A percentile compares a stretch with the other conserved stretches of the same genome.
Evolutionary conservation across 2,113 vertebrate genomes (phyloP).

Genomic region (Alaudala cheleensis): DNA sequence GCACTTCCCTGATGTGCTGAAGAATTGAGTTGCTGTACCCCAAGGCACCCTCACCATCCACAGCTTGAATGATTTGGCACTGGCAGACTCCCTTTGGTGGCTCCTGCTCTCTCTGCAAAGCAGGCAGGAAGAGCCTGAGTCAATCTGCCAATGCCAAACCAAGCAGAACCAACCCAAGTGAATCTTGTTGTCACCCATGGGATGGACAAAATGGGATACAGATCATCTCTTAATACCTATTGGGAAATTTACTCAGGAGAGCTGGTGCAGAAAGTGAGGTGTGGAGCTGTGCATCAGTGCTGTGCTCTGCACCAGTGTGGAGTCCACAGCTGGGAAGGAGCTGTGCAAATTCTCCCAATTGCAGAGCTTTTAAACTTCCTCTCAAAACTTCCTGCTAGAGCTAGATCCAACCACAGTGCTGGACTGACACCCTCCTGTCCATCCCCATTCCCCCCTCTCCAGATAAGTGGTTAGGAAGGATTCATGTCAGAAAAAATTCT

Average conservation of each 20-base stretch:
- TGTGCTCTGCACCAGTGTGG: not conserved
- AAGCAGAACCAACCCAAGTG: not conserved
- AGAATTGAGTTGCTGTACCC: not conserved
- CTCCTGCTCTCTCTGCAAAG: not conserved
- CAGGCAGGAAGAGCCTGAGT: not conserved
- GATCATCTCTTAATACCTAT: not conserved
- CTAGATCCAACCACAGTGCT: not conserved
- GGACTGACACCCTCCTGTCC: not conserved
- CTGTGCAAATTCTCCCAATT: not conserved
- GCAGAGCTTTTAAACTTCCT: not conserved
- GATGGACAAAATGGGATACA: not conserved
- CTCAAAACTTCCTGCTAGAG: not conserved
- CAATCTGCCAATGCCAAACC: not conserved
- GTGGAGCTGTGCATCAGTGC: not conserved
- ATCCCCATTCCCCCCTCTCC: not conserved
- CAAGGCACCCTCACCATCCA: not conserved
- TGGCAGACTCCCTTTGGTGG: not conserved
- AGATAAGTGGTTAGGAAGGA: not conserved
- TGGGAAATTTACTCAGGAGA: not conserved
- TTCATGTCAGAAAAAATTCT: not conserved
- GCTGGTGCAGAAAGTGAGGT: not conserved
- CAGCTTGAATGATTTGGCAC: not conserved
- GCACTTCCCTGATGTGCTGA: not conserved
- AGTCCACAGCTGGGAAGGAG: not conserved
- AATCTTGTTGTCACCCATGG: not conserved